Evolutionary conservation across 2,888 invertebrate species (phyloP).

Genomic region (Andrena haemorrhoa): DNA sequence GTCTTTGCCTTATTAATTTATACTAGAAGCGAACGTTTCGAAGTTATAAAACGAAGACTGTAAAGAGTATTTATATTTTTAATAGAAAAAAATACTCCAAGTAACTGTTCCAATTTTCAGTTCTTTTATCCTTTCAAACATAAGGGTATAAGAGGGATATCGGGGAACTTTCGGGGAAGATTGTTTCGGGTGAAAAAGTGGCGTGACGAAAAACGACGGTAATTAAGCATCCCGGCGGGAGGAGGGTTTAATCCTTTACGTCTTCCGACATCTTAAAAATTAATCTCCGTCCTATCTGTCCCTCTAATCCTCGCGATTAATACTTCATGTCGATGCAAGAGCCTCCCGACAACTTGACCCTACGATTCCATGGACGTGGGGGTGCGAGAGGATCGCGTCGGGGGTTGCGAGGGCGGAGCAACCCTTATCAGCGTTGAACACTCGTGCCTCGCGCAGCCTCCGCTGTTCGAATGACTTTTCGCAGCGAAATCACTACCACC

Average conservation of each 20-base stretch:
- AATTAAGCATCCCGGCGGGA: constrained; percentile 54
- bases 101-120: neutral
- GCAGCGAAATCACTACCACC: constrained; percentile 38
- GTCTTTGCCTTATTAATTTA: neutral
- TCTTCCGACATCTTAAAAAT: constrained; percentile 72
- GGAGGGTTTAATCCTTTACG: constrained; percentile 62
- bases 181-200: constrained; percentile 11
- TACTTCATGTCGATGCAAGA: constrained; percentile 71
- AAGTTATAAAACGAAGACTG: constrained; percentile 15
- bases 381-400: constrained; percentile 51
- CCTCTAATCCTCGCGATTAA: constrained; percentile 78
- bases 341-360: constrained; percentile 75
- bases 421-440: constrained; percentile 81
- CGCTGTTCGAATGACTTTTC: constrained; percentile 55
- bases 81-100: constrained; percentile 30
- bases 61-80: constrained; percentile 50
- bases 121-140: neutral
- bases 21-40: neutral
- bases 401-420: constrained; percentile 76
- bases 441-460: constrained; percentile 74
- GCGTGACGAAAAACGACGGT: constrained; percentile 60
- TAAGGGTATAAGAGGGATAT: neutral
- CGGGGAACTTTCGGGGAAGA: neutral
- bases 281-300: constrained; percentile 80
- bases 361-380: constrained; percentile 62